Percentiles rank a stretch among this genome's conserved stretches.
Evolutionary conservation across 2,888 invertebrate genomes (phyloP).

Genomic region (Brenthis daphne): DNA sequence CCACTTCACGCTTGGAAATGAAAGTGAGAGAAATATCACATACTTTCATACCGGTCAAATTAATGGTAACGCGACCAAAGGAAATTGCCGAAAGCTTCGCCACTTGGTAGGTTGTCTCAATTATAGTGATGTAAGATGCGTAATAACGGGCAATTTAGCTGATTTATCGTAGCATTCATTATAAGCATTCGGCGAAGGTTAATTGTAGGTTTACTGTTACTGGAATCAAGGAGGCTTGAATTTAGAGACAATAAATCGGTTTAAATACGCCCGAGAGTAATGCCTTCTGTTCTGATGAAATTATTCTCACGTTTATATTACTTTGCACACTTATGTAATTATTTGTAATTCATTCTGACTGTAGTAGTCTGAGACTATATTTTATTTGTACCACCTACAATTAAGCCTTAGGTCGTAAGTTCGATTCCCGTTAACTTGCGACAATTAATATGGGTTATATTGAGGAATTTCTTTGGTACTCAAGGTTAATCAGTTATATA

Average conservation of each 20-base stretch:
- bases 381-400: too few species aligned
- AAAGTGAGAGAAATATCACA: background rate
- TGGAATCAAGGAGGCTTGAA: slow-evolving; percentile 39
- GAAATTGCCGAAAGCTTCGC: slow-evolving; percentile 58
- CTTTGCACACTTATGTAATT: background rate
- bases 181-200: slow-evolving; percentile 62
- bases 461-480: too few species aligned
- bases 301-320: slow-evolving; percentile 2
- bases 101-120: slow-evolving; percentile 63
- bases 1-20: too few species aligned
- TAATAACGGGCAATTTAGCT: slow-evolving; percentile 73
- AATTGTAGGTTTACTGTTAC: slow-evolving; percentile 66
- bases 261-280: slow-evolving; percentile 14
- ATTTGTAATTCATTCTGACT: too few species aligned
- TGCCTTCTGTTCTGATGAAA: slow-evolving; percentile 19
- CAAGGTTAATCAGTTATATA: too few species aligned
- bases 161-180: slow-evolving; percentile 77
- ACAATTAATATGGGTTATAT: too few species aligned
- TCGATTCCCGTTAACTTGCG: too few species aligned
- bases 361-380: too few species aligned
- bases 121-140: slow-evolving; percentile 77
- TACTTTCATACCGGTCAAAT: background rate
- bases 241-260: slow-evolving; percentile 34
- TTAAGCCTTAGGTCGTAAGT: too few species aligned
- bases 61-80: slow-evolving; percentile 39